Conservation (phyloP, 2,888 invertebrate species). For the Diarsia mendica region DNA sequence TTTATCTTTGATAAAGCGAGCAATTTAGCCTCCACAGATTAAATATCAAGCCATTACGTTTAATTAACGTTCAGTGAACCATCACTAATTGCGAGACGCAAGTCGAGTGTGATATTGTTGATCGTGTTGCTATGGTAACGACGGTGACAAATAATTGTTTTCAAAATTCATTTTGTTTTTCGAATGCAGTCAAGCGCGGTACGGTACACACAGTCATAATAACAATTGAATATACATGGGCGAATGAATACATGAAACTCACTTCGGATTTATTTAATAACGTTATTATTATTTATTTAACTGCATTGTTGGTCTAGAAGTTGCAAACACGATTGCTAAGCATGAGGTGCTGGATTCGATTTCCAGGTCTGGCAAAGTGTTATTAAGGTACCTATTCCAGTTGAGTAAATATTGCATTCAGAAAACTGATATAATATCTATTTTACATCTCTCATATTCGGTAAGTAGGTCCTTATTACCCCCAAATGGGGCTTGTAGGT, state of each 20-base stretch:
- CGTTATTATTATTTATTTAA: not conserved
- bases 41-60: slow-evolving; percentile 81
- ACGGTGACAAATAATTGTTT: slow-evolving; percentile 31
- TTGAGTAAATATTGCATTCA: too few species aligned
- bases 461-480: too few species aligned
- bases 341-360: too few species aligned
- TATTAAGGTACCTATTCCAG: too few species aligned
- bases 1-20: slow-evolving; percentile 80
- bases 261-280: not conserved
- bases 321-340: too few species aligned
- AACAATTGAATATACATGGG: not conserved
- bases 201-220: not conserved
- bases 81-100: slow-evolving; percentile 75
- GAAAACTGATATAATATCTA: too few species aligned
- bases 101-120: slow-evolving; percentile 56
- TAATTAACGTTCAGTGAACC: slow-evolving; percentile 81
- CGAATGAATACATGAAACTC: not conserved
- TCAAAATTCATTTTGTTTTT: slow-evolving; percentile 34
- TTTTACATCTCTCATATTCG: too few species aligned
- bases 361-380: too few species aligned
- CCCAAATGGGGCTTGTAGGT: too few species aligned
- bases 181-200: slow-evolving; percentile 3
- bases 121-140: slow-evolving; percentile 43
- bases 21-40: slow-evolving; percentile 80
- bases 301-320: too few species aligned